Percentiles rank a stretch among this genome's conserved stretches.
phyloP scores from a whole-genome alignment of 1,140 invertebrate species.

The Drosophila neocordata region DNA sequence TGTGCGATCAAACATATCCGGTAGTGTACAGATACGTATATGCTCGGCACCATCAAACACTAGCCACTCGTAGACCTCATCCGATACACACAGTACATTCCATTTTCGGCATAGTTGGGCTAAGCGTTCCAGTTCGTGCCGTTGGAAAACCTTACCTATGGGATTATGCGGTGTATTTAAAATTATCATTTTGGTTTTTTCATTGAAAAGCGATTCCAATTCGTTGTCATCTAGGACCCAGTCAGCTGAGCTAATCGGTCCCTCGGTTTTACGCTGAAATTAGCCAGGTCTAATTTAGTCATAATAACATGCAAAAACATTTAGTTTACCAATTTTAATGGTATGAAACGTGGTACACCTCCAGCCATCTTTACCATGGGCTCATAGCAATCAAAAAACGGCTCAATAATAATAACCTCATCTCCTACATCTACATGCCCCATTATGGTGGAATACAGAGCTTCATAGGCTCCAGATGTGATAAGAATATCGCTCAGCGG shows the following conservation, averaged over 20 bases:
- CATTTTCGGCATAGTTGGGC: conserved; percentile 95
- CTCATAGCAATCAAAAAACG: conserved; percentile 99
- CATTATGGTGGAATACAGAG: conserved; percentile 92
- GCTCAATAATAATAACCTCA: conserved; percentile 99
- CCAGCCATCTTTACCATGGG: conserved; percentile 96
- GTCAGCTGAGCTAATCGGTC: conserved; percentile 88
- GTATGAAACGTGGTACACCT: conserved; percentile 93
- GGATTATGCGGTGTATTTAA: conserved; percentile 99
- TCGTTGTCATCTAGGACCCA: conserved; percentile 95
- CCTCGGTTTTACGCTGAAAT: conserved; percentile 63
- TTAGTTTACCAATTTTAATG: conserved; percentile 93
- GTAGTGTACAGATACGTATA: conserved; percentile 95
- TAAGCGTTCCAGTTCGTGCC: conserved; percentile 89
- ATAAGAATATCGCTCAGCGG: conserved; percentile 93
- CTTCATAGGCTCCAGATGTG: conserved; percentile 96
- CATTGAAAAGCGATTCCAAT: conserved; percentile 91
- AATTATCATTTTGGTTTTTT: conserved; percentile 97
- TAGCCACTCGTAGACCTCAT: conserved; percentile 99
- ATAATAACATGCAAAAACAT: too few species aligned
- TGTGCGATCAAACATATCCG: conserved; percentile 98
- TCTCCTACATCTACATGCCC: conserved; percentile 93
- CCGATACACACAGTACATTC: conserved; percentile 95
- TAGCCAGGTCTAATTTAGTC: too few species aligned
- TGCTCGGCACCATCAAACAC: conserved; percentile 94
- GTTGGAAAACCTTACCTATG: conserved; percentile 93